phyloP scores from a whole-genome alignment of 1,140 invertebrate species.

The Neocloeon triangulifer region DNA sequence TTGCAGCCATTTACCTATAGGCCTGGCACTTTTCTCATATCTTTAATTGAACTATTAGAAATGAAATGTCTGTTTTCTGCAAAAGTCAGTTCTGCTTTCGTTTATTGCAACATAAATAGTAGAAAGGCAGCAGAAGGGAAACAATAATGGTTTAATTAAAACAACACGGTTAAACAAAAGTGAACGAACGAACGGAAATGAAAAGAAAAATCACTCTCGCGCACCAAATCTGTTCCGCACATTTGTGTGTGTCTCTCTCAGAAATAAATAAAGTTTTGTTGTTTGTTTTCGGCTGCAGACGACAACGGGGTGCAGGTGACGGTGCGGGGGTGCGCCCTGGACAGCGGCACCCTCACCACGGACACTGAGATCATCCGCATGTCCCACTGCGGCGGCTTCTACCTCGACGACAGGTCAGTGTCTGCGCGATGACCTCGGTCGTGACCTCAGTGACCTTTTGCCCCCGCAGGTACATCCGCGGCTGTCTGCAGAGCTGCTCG shows the following conservation, averaged over 20 bases:
- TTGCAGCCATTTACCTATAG: too few relatives aligned
- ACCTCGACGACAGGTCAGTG: slow-evolving; percentile 56
- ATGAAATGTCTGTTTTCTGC: too few relatives aligned
- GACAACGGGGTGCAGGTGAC: slow-evolving; percentile 56
- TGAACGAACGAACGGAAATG: slow-evolving; percentile 5
- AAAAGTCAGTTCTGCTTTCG: too few relatives aligned
- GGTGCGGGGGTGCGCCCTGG: slow-evolving; percentile 70
- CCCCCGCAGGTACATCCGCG: slow-evolving; percentile 53
- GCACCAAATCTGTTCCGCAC: too few relatives aligned
- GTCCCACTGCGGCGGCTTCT: slow-evolving; percentile 82
- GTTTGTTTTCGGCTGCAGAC: too few relatives aligned
- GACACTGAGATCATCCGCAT: slow-evolving; percentile 82
- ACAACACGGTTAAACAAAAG: neutral
- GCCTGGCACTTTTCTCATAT: too few relatives aligned
- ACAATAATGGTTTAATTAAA: too few relatives aligned
- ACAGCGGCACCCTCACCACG: slow-evolving; percentile 74
- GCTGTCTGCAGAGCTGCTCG: slow-evolving; percentile 69
- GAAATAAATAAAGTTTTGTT: too few relatives aligned
- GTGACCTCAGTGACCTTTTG: slow-evolving; percentile 4
- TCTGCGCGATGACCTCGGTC: neutral
- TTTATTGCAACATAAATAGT: neutral
- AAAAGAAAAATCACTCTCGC: too few relatives aligned
- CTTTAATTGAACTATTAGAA: too few relatives aligned
- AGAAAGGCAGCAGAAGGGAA: neutral
- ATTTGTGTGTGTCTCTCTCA: too few relatives aligned